These are phyloP conservation scores for Beroe forskalii DNA, from an alignment of 37 sponge, comb jelly and placozoan genomes.

Conservation along the genomic window DNA sequence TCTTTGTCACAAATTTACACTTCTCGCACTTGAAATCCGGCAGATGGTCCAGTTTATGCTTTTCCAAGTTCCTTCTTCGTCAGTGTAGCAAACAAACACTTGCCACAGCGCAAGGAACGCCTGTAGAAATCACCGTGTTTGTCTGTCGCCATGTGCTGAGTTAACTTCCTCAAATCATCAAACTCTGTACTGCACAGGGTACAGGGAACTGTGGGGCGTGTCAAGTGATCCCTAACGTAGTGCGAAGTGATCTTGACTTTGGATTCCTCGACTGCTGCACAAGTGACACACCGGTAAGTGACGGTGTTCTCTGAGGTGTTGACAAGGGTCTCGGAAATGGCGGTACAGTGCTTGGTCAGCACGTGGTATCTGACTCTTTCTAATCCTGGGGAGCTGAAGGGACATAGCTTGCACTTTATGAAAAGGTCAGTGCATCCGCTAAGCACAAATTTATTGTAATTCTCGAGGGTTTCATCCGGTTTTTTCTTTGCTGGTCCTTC, in stretches of 20 bases:
- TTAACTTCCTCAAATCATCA: background rate
- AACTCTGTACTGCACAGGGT: background rate
- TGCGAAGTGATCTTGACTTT: background rate
- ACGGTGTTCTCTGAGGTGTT: background rate
- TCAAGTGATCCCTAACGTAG: background rate
- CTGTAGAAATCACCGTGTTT: background rate
- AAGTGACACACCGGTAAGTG: background rate
- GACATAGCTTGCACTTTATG: background rate
- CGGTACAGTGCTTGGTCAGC: background rate
- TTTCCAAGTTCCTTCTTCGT: background rate
- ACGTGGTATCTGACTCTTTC: background rate
- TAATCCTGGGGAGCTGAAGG: background rate
- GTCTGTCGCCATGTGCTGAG: background rate
- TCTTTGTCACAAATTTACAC: background rate
- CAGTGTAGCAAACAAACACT: constrained; percentile 14
- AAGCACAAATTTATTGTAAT: background rate
- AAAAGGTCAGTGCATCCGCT: background rate
- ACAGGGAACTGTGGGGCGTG: background rate
- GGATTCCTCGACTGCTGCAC: background rate
- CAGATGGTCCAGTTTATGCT: background rate
- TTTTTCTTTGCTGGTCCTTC: background rate
- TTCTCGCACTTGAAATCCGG: background rate
- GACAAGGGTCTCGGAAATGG: background rate
- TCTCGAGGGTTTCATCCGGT: background rate
- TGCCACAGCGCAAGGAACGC: background rate